These are phyloP conservation scores for Umimayanthus kanabou DNA, from an alignment of 92 coral and sea anemone genomes.

Conservation along the genomic window DNA sequence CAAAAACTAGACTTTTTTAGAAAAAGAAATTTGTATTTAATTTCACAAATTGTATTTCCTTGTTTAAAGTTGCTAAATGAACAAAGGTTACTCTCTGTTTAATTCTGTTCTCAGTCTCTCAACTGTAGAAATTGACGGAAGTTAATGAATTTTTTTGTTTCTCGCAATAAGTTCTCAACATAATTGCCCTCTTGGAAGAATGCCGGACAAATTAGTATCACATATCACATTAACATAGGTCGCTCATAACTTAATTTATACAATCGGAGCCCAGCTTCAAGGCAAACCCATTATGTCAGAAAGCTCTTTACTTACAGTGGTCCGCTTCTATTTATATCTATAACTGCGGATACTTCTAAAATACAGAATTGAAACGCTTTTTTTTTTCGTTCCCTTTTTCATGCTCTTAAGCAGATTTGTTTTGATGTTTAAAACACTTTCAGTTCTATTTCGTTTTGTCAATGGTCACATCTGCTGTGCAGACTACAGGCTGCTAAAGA, in stretches of 20 bases:
- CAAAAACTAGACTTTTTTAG: too few relatives aligned
- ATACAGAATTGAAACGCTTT: too few relatives aligned
- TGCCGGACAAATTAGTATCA: neutral
- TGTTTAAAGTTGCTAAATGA: neutral
- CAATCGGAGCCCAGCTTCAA: neutral
- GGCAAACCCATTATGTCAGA: neutral
- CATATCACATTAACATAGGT: neutral
- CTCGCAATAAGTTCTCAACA: conserved; percentile 34
- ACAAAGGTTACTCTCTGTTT: neutral
- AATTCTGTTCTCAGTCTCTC: conserved; percentile 3
- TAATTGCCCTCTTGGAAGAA: conserved; percentile 25
- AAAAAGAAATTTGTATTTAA: too few relatives aligned
- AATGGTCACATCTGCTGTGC: conserved; percentile 16
- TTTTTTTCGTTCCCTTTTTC: too few relatives aligned
- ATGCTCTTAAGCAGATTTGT: neutral
- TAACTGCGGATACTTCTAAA: neutral
- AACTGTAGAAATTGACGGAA: conserved; percentile 3
- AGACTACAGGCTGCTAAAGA: conserved; percentile 2
- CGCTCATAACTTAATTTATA: neutral
- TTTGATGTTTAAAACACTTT: neutral
- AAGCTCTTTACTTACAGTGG: neutral
- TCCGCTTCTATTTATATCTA: too few relatives aligned
- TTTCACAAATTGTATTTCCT: too few relatives aligned
- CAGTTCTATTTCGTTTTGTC: neutral
- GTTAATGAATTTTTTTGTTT: conserved; percentile 52